Base-by-base conservation (phyloP, 2,113 vertebrate species). In the Lepus europaeus region DNA sequence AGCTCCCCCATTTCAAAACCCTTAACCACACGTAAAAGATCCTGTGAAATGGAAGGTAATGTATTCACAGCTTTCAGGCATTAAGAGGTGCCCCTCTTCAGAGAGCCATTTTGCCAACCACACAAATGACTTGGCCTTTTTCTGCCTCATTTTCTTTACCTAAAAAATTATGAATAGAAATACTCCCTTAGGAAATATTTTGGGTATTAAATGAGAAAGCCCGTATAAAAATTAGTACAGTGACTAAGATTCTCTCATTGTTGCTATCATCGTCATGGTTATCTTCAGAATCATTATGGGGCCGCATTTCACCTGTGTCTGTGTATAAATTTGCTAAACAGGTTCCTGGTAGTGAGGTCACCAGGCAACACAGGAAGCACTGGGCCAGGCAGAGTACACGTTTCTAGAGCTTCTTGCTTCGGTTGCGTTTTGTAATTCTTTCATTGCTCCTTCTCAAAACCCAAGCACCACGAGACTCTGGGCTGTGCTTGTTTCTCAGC, bases 151-250 rank as follows among this genome's bases (percentile, higher is more conserved):
- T 59, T 76, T 69, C 39, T 85, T 76, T 22, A 63, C 4, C 9
- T 72, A 5, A 59, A 39, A 85, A 76, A n/a, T 59, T n/a, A 6
- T 59, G 51, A 88, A 53, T 79, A 76, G 29, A 25, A 82, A 49
- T 69, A 78, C 9, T 85, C 63, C 59, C 45, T 73, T 23, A 5
- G 89, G 56, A 84, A 23, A 69, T 70, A 69, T 78, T 66, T 69
- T 8, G 25, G 79, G 12, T 36, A 94, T 56, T 93, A 56, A 68
- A 59, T 90, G 11, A 93, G 51, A 96, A 95, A 93, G 27, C 6
- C 25, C 3, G 51, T 27, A 51, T 13, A 90, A 78, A 63, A 59
- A 59, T 64, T 49, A 82, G 36, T 51, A 33, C 10, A 20, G 16
- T 61, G 8, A 66, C 84, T 91, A 76, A 68, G 61, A 76, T 79